These are phyloP conservation scores for Trissolcus japonicus DNA, from an alignment of 2,888 invertebrate genomes.

Conservation along the genomic window DNA sequence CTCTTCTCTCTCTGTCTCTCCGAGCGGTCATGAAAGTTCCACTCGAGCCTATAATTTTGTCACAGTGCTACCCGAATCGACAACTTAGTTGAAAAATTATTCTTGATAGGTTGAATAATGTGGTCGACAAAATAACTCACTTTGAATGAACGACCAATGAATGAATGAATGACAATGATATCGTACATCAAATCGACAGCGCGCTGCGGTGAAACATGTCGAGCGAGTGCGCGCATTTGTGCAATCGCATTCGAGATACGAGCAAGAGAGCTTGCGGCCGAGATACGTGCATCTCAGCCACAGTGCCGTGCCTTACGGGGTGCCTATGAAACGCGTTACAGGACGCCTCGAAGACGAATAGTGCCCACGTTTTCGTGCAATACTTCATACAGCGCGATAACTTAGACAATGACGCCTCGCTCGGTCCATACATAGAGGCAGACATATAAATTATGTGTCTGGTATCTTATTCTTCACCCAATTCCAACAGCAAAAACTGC, in stretches of 20 bases:
- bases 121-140: slow-evolving; percentile 26
- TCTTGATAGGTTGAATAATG: slow-evolving; percentile 35
- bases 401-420: slow-evolving; percentile 68
- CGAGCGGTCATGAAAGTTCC: too few relatives aligned
- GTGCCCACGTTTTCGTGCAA: slow-evolving; percentile 70
- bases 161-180: slow-evolving; percentile 67
- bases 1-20: not conserved
- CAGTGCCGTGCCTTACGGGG: slow-evolving; percentile 59
- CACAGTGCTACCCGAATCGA: slow-evolving; percentile 13
- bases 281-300: slow-evolving; percentile 48
- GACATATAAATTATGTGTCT: slow-evolving; percentile 72
- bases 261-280: slow-evolving; percentile 37
- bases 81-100: slow-evolving; percentile 40
- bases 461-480: slow-evolving; percentile 75
- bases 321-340: slow-evolving; percentile 51
- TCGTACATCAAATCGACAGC: slow-evolving; percentile 67
- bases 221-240: slow-evolving; percentile 51
- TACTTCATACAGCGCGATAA: slow-evolving; percentile 72
- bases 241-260: slow-evolving; percentile 56
- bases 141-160: slow-evolving; percentile 40
- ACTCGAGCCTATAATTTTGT: slow-evolving; percentile 19
- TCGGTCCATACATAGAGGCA: slow-evolving; percentile 62
- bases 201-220: slow-evolving; percentile 55
- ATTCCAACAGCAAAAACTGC: slow-evolving; percentile 59
- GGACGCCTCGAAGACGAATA: slow-evolving; percentile 68